Percentiles rank a stretch among this genome's conserved stretches.
phyloP scores from a whole-genome alignment of 1,140 invertebrate genomes.

The Nylanderia fulva region DNA sequence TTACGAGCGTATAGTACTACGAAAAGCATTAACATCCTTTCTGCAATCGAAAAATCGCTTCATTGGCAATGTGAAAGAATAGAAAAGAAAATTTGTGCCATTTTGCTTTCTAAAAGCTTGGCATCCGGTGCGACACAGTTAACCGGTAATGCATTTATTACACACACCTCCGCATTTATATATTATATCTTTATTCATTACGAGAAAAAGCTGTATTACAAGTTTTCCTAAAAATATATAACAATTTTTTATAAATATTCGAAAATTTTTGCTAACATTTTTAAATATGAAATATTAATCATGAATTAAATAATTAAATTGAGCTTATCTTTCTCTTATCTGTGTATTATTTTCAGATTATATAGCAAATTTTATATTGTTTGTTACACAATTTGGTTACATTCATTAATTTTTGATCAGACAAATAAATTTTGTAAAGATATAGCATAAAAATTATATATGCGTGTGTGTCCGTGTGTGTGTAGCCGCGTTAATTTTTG shows the following conservation, averaged over 20 bases:
- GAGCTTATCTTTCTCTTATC: not conserved
- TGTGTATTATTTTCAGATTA: not conserved
- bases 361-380: not conserved
- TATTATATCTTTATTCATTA: constrained; percentile 10
- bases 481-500: not conserved
- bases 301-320: not conserved
- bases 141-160: constrained; percentile 1
- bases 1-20: not conserved
- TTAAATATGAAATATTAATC: not conserved
- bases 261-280: not conserved
- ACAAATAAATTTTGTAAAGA: not conserved
- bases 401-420: not conserved
- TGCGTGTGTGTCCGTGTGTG: no score
- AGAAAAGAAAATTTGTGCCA: not conserved
- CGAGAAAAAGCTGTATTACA: not conserved
- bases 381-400: not conserved
- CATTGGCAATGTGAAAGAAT: not conserved
- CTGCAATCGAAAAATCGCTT: not conserved
- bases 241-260: not conserved
- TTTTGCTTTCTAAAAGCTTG: not conserved
- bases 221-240: constrained; percentile 2
- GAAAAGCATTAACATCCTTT: constrained; percentile 14
- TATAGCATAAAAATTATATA: not conserved
- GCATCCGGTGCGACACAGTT: not conserved
- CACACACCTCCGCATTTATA: not conserved